Conservation (phyloP, 2,113 vertebrate genomes). For the Apteryx owenii region DNA sequence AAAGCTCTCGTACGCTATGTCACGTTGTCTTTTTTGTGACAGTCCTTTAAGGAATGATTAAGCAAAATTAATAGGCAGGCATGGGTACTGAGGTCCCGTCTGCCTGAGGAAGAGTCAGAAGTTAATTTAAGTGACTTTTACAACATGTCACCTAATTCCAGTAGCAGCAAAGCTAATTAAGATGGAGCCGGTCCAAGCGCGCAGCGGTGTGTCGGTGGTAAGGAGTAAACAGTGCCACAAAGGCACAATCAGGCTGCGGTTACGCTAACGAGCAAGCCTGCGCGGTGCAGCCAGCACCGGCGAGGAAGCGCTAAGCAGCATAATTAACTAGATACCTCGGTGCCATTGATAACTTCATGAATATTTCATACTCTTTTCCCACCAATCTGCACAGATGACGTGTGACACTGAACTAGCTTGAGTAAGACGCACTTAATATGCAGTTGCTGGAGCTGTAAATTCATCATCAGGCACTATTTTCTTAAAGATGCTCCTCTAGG, state of each 20-base stretch:
- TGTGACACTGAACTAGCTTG: conserved; percentile 7
- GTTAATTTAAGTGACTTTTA: conserved; percentile 65
- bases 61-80: background rate
- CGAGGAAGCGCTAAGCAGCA: conserved; percentile 32
- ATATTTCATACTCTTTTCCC: conserved; percentile 57
- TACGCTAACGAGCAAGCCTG: background rate
- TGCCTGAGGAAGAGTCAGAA: conserved; percentile 59
- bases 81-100: background rate
- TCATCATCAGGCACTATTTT: conserved; percentile 13
- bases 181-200: conserved; percentile 55
- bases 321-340: conserved; percentile 45
- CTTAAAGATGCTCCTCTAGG: background rate
- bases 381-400: conserved; percentile 21
- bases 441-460: conserved; percentile 25
- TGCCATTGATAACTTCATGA: conserved; percentile 56
- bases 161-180: conserved; percentile 59
- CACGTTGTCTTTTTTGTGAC: background rate
- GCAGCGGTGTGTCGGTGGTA: background rate
- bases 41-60: conserved; percentile 44
- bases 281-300: background rate
- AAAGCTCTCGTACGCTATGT: background rate
- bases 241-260: conserved; percentile 5
- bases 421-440: conserved; percentile 29
- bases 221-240: background rate
- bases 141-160: conserved; percentile 36